These are phyloP conservation scores for Chloropsis hardwickii DNA, from an alignment of 2,113 vertebrate species.

Conservation along the genomic window DNA sequence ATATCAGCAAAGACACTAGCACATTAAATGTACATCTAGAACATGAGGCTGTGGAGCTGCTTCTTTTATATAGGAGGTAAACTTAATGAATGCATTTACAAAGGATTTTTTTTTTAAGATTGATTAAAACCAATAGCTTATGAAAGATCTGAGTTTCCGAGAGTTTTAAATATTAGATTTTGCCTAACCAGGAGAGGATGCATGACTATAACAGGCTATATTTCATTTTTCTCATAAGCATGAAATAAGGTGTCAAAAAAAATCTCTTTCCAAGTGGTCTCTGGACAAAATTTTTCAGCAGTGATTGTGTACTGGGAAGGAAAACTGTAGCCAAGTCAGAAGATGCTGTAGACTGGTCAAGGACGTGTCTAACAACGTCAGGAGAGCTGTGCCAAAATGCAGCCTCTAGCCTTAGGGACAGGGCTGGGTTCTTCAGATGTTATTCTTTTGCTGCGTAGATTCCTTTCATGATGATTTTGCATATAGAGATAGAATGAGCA, in stretches of 20 bases:
- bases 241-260: not conserved
- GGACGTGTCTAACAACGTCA: not conserved
- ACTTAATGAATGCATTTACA: not conserved
- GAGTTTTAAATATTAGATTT: not conserved
- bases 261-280: not conserved
- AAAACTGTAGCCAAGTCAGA: not conserved
- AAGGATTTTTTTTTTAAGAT: not conserved
- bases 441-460: not conserved
- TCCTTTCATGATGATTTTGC: not conserved
- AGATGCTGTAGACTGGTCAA: not conserved
- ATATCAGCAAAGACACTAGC: not conserved
- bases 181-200: not conserved
- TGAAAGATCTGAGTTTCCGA: not conserved
- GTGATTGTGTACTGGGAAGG: not conserved
- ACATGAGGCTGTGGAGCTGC: not conserved
- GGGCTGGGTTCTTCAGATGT: not conserved
- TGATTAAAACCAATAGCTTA: not conserved
- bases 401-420: not conserved
- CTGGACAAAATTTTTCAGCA: not conserved
- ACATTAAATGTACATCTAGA: not conserved
- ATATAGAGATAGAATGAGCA: not conserved
- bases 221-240: not conserved
- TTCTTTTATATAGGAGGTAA: not conserved
- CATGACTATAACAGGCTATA: not conserved
- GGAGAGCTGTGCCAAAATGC: not conserved